Evolutionary conservation across 2,113 vertebrate genomes (phyloP), one percentile per base, ranked within the genome.

Genomic region (Sus scrofa): DNA sequence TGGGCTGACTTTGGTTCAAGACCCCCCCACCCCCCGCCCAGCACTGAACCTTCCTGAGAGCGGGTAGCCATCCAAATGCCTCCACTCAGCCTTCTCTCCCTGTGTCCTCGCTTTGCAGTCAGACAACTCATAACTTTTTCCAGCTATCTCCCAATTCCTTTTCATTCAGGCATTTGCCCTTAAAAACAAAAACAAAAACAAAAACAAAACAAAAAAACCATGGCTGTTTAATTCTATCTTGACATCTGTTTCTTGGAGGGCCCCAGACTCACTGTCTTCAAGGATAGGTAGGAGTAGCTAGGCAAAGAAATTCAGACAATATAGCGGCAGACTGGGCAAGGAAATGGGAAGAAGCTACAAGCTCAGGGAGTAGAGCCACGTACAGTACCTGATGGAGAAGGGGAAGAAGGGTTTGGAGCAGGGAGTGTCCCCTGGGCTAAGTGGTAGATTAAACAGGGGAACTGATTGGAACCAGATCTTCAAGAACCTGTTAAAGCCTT

Each of bases 341-440:
- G 3, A 78, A 58, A 26, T 22, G 54, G 87, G 26, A 4, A 62
- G 13, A 7, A 54, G 22, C 34, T 54, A 4, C 15, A 77, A 88
- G 24, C 7, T 6, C 6, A 14, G 19, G 12, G 62, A 19, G 6
- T 7, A n/a, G 63, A 39, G 15, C 26, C 37, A 7, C 8, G 4
- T 9, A 2, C 39, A 12, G 15, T 15, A 52, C 15, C 30, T 1
- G 6, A 15, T 0, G 1, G 1, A 2, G 27, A 8, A 2, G 1
- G 10, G n/a, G 27, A 50, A 26, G 39, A 30, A 63, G 5, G 9
- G 30, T 2, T 4, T 10, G 27, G 6, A 54, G 27, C 8, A 9
- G 20, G 27, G 65, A 54, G 50, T 39, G 2, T 2, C 24, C 52
- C 39, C 32, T 0, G 30, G 62, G 32, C 26, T 9, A 27, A 62